Evolutionary conservation across 2,888 invertebrate genomes (phyloP), one percentile per base, ranked within the genome.

Genomic region (Clepsis dumicolana): DNA sequence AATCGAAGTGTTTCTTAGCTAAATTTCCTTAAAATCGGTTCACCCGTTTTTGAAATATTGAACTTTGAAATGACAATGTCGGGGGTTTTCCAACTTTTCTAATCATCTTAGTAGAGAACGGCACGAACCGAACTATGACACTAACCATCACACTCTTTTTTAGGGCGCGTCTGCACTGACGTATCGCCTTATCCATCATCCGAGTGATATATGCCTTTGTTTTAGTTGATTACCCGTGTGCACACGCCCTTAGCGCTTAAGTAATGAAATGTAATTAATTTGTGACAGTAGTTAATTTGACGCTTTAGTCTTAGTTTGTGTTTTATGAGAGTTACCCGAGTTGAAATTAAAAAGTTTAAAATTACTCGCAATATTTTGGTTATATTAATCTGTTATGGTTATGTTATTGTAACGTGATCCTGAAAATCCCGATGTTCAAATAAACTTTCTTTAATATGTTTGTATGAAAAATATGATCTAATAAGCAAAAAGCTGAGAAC

Each of bases 161-260:
- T 77, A 78, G 84, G 88, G 89, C 78, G 82, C 76, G 87, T 60
- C 82, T 76, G 81, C 86, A 85, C 83, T 90, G 88, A 90, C 84
- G 82, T 82, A 90, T 90, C 80, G 72, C 76, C 82, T 82, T 86
- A 90, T 90, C 85, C 86, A 86, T 90, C 89, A 89, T 84, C 85
- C 72, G 72, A 75, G 68, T 73, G 74, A 76, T 73, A 75, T 74
- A 74, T 75, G 74, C 77, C 74, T 80, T 86, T 87, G 87, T 88
- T 88, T 89, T 84, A 87, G 83, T 85, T 86, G 84, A 90, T 90
- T 89, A 86, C 80, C 75, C 76, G 65, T 78, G 80, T 78, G 80
- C 73, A 80, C 81, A 80, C 86, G 78, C 85, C 86, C 82, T 84
- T 76, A 75, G 74, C 74, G 74, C 70, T 52, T 52, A 62, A 71